phyloP scores from a whole-genome alignment of 2,113 vertebrate species.

The Cryptomyrus ogoouensis region DNA sequence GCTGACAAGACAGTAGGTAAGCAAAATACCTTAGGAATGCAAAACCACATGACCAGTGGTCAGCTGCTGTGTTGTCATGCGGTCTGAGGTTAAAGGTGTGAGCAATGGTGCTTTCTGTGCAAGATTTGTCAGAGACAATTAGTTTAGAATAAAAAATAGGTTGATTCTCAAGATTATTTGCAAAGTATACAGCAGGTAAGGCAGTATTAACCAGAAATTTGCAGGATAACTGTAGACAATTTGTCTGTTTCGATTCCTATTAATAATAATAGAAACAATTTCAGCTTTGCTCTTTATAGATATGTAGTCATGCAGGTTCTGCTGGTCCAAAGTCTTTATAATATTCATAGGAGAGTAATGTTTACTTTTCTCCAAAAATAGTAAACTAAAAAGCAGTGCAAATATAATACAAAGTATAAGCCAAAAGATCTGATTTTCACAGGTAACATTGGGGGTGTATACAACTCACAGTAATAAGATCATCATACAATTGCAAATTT shows the following conservation, averaged over 20 bases:
- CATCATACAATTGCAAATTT: not conserved
- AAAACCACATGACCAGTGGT: not conserved
- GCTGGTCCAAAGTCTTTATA: slow-evolving; percentile 12
- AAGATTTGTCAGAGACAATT: not conserved
- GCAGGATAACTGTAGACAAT: not conserved
- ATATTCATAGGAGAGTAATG: not conserved
- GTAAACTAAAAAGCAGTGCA: slow-evolving; percentile 11
- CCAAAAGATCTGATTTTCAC: slow-evolving; percentile 3
- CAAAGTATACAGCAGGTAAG: slow-evolving; percentile 23
- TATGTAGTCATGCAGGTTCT: not conserved
- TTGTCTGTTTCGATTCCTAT: slow-evolving; percentile 1
- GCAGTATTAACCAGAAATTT: slow-evolving; percentile 17
- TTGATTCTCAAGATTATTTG: not conserved
- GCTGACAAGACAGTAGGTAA: slow-evolving; percentile 9
- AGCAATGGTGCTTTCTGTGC: slow-evolving; percentile 16
- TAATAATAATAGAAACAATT: slow-evolving; percentile 5
- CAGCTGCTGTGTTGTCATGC: not conserved
- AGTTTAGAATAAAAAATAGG: slow-evolving; percentile 1
- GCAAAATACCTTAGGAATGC: slow-evolving; percentile 18
- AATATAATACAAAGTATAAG: slow-evolving; percentile 8
- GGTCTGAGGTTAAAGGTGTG: slow-evolving; percentile 2
- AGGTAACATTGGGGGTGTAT: not conserved
- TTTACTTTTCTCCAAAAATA: slow-evolving; percentile 4
- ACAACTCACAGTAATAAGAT: not conserved
- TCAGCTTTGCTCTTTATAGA: slow-evolving; percentile 17